These are phyloP conservation scores for Lagothrix lagotricha DNA, from an alignment of 2,797 vertebrate species.

Conservation along the genomic window DNA sequence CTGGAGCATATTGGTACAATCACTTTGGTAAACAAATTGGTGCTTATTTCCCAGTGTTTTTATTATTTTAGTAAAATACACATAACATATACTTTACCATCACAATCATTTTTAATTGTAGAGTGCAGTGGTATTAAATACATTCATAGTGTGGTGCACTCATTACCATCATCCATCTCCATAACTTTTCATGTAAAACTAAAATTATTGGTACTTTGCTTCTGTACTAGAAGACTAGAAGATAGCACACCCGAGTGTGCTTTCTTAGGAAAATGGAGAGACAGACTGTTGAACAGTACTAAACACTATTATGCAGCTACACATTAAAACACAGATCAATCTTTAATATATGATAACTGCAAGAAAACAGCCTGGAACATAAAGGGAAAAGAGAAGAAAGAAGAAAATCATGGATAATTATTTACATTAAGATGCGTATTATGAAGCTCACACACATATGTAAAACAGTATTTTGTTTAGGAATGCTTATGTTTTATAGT, in stretches of 20 bases:
- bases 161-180: neutral
- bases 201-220: neutral
- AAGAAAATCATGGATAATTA: neutral
- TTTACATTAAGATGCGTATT: neutral
- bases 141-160: neutral
- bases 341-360: neutral
- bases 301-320: neutral
- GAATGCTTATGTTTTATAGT: neutral
- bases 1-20: neutral
- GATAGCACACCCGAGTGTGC: neutral
- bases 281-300: neutral
- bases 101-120: neutral
- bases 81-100: neutral
- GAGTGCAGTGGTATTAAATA: neutral
- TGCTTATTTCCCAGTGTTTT: neutral
- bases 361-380: neutral
- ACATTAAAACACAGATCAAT: neutral
- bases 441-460: neutral
- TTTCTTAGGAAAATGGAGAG: neutral
- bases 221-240: neutral
- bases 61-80: neutral
- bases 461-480: neutral
- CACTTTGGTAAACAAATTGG: neutral
- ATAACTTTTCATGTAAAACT: neutral
- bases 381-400: neutral